Evolutionary conservation across 2,797 vertebrate species (phyloP).

Genomic region (Glossophaga mutica): DNA sequence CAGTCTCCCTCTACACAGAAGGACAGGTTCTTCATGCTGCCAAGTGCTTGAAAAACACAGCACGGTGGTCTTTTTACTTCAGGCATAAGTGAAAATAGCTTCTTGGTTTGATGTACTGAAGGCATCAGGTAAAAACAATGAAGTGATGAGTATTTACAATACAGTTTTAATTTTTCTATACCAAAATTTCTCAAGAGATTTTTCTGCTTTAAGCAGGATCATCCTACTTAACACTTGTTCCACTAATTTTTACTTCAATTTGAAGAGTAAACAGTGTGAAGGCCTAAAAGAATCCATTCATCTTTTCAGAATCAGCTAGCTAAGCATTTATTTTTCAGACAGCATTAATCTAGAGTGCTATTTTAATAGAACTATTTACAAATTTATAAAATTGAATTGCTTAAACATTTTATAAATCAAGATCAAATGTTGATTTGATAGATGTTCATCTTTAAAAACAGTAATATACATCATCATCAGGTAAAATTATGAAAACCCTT

Average conservation of each 20-base stretch:
- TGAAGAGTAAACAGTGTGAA: not conserved
- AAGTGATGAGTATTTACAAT: not conserved
- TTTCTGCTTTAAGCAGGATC: not conserved
- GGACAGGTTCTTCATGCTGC: slow-evolving; percentile 27
- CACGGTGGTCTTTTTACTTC: not conserved
- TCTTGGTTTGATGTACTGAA: not conserved
- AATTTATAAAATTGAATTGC: not conserved
- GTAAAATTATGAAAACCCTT: slow-evolving; percentile 27
- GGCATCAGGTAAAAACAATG: not conserved
- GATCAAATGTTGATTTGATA: not conserved
- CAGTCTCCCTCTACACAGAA: slow-evolving; percentile 61
- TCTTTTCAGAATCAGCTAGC: not conserved
- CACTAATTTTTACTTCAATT: slow-evolving; percentile 23
- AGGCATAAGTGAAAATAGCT: not conserved
- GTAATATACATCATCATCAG: not conserved
- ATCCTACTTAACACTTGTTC: not conserved
- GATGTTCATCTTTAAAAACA: not conserved
- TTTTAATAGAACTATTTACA: slow-evolving; percentile 12
- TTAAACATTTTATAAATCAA: not conserved
- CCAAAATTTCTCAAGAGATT: not conserved
- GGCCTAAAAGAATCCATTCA: not conserved
- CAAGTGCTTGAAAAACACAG: slow-evolving; percentile 56
- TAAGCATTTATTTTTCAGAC: not conserved
- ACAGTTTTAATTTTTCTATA: not conserved
- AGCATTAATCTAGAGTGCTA: not conserved